A percentile compares a stretch with the other conserved stretches of the same genome.
phyloP scores from a whole-genome alignment of 2,888 invertebrate species.

The Ephialtes manifestator region DNA sequence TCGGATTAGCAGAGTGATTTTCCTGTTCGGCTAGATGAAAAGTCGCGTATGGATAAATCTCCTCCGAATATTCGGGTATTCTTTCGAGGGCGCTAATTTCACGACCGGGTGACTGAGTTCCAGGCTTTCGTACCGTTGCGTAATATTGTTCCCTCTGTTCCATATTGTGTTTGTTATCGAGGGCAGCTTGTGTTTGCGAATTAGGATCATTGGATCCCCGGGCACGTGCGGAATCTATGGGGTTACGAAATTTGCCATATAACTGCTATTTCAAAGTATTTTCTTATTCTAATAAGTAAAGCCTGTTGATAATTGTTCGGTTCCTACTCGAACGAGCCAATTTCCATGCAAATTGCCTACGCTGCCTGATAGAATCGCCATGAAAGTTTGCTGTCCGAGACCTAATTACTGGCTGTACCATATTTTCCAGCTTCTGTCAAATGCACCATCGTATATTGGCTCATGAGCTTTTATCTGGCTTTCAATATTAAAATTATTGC shows the following conservation, averaged over 20 bases:
- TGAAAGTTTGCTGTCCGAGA: slow-evolving; percentile 19
- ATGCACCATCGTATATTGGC: not conserved
- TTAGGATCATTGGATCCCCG: slow-evolving; percentile 82
- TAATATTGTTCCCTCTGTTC: slow-evolving; percentile 87
- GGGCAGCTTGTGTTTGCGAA: slow-evolving; percentile 83
- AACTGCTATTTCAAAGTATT: not conserved
- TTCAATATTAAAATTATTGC: not conserved
- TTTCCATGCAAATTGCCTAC: slow-evolving; percentile 65
- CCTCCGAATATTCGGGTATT: slow-evolving; percentile 88
- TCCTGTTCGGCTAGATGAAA: slow-evolving; percentile 88
- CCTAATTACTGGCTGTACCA: slow-evolving; percentile 60
- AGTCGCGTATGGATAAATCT: slow-evolving; percentile 89
- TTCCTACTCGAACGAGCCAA: slow-evolving; percentile 53
- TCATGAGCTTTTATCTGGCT: slow-evolving; percentile 12
- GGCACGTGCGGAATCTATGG: slow-evolving; percentile 79
- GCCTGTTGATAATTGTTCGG: slow-evolving; percentile 50
- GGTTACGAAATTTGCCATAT: not conserved
- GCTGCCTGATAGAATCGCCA: slow-evolving; percentile 46
- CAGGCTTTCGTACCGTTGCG: slow-evolving; percentile 87
- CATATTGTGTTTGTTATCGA: slow-evolving; percentile 85
- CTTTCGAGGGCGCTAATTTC: slow-evolving; percentile 86
- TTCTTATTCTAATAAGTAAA: slow-evolving; percentile 39
- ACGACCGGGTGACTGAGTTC: slow-evolving; percentile 85
- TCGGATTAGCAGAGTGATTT: slow-evolving; percentile 87
- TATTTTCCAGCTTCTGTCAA: slow-evolving; percentile 53